Evolutionary conservation across 2,797 vertebrate genomes (phyloP), one percentile per base, ranked within the genome.

Genomic region (Loriculus beryllinus): DNA sequence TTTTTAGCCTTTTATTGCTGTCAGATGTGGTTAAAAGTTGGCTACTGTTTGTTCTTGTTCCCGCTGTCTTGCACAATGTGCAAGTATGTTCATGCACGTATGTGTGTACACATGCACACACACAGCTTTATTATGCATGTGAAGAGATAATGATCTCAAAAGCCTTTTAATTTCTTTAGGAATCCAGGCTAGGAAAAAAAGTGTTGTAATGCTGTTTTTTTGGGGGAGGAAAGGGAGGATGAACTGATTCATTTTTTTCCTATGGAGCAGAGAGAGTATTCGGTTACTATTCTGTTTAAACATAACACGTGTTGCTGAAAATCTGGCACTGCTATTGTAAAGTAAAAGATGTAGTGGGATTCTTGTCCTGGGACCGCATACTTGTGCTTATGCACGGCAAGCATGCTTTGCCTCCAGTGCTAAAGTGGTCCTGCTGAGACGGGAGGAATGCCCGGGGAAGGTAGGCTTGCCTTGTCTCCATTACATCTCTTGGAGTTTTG

Each of bases 1-100:
- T 88, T 94, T 95, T 86, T 75, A 90, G 82, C 40, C 47, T 82
- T 92, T 82, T 86, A 75, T 69, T 76, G 22, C 47, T 90, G 51
- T 90, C 77, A 92, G 93, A 94, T 96, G 90, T 94, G 93, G 95
- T 94, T 92, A 88, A 79, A 79, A 94, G 86, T 40, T 84, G 87
- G 82, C 59, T 92, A 69, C 88, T 76, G 63, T 75, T 93, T 54
- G 85, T 86, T 91, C 67, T 90, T 59, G 20, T 35, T 92, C 80
- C 59, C n/a, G 39, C 77, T 64, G 68, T 92, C 89, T 92, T 82
- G 70, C 67, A 52, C 78, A 83, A 79, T 0, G 3, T 63, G 37
- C 95, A 94, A 90, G 94, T 70, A 77, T 4, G 56, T 64, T 64
- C 88, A 48, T 4, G 86, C 70, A 95, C 5, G 2, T 81, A 33